These are phyloP conservation scores for Helicolenus hilgendorfi DNA, from an alignment of 2,797 vertebrate species.

Conservation along the genomic window DNA sequence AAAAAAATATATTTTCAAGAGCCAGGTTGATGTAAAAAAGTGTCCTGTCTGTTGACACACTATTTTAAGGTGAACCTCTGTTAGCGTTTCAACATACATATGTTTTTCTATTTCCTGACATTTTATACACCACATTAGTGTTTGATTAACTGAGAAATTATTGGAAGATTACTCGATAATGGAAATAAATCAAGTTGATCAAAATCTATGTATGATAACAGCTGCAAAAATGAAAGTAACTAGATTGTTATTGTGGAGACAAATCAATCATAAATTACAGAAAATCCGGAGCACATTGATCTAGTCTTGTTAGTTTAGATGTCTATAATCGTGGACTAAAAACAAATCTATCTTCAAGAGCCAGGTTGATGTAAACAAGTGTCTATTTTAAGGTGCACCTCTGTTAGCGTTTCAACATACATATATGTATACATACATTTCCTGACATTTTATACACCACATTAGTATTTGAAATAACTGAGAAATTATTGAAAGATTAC, in stretches of 20 bases:
- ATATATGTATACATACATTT: not conserved
- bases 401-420: constrained; percentile 32
- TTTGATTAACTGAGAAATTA: not conserved
- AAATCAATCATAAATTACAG: not conserved
- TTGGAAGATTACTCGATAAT: not conserved
- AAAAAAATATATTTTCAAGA: not conserved
- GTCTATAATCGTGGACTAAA: not conserved
- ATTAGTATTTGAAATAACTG: too few relatives aligned
- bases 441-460: not conserved
- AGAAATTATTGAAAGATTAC: not conserved
- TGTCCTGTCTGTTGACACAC: constrained; percentile 50
- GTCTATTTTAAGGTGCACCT: constrained; percentile 67
- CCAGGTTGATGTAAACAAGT: constrained; percentile 72
- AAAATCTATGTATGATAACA: too few relatives aligned
- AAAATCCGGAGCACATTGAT: not conserved
- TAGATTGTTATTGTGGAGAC: too few relatives aligned
- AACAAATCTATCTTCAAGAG: not conserved
- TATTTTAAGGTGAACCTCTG: constrained; percentile 66
- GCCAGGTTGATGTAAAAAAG: constrained; percentile 71
- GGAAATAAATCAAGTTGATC: accelerated
- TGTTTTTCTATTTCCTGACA: not conserved
- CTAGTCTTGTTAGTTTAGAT: not conserved
- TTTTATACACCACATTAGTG: not conserved
- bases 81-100: constrained; percentile 34
- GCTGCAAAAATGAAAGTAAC: not conserved